phyloP scores from a whole-genome alignment of 2,797 vertebrate genomes.

The Avahi laniger region DNA sequence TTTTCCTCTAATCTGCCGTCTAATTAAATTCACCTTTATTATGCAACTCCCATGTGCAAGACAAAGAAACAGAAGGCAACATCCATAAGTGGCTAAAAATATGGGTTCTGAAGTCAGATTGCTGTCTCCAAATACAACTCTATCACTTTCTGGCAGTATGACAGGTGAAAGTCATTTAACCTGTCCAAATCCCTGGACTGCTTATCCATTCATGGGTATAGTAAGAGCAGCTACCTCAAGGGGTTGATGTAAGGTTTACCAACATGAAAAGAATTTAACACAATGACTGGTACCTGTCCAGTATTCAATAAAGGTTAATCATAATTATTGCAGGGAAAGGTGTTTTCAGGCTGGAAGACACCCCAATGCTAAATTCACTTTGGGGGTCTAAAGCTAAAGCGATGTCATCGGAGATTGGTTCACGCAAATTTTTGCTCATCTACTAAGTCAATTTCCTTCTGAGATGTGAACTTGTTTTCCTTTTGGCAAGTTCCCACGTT shows the following conservation, averaged over 20 bases:
- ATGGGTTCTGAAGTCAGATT: neutral
- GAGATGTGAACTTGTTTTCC: neutral
- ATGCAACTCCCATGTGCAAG: neutral
- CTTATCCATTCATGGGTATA: neutral
- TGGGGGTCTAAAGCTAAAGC: neutral
- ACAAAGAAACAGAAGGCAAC: neutral
- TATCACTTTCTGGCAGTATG: neutral
- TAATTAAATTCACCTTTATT: neutral
- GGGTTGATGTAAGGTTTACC: neutral
- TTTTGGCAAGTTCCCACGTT: neutral
- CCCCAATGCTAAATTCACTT: neutral
- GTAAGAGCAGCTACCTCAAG: neutral
- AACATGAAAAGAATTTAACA: neutral
- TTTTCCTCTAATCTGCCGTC: neutral
- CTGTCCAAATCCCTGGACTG: neutral
- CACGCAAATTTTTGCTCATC: neutral
- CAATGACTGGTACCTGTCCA: neutral
- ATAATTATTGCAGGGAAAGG: neutral
- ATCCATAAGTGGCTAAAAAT: neutral
- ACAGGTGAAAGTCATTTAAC: neutral
- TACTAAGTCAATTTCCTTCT: neutral
- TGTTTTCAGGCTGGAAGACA: neutral
- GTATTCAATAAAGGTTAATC: neutral
- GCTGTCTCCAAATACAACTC: neutral
- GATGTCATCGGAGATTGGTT: accelerated